Percentiles rank a stretch among this genome's conserved stretches.
Conservation (phyloP, 2,888 invertebrate genomes). For the Hydriomena furcata region DNA sequence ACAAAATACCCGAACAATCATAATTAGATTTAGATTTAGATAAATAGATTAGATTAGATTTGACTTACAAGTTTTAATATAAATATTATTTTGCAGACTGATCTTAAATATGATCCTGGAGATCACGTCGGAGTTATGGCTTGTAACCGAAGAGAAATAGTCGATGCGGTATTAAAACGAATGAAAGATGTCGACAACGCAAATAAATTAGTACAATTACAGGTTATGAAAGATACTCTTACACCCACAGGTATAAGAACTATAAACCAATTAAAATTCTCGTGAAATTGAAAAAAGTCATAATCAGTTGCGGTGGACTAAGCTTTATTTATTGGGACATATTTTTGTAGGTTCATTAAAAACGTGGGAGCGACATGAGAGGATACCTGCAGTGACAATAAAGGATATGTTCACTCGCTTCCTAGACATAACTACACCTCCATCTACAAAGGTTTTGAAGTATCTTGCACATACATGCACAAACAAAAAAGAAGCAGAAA, state of each 20-base stretch:
- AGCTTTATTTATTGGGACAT: no score
- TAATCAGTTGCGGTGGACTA: no score
- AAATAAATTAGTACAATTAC: slow-evolving; percentile 88
- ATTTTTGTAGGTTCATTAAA: slow-evolving; percentile 93
- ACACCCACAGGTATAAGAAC: slow-evolving; percentile 88
- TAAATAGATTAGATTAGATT: no score
- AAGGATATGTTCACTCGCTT: slow-evolving; percentile 90
- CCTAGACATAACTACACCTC: slow-evolving; percentile 95
- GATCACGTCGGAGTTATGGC: slow-evolving; percentile 97
- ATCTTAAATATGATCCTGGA: slow-evolving; percentile 91
- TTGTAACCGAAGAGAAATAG: slow-evolving; percentile 89
- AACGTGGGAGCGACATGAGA: slow-evolving; percentile 93
- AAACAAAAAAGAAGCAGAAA: slow-evolving; percentile 87
- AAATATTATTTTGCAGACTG: slow-evolving; percentile 54
- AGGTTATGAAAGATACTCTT: slow-evolving; percentile 92
- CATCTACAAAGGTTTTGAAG: slow-evolving; percentile 91
- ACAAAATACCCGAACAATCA: no score
- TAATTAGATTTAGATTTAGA: no score
- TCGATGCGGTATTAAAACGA: slow-evolving; percentile 89
- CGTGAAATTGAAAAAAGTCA: no score
- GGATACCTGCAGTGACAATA: slow-evolving; percentile 89
- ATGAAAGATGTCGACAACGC: slow-evolving; percentile 87
- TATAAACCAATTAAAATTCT: background rate
- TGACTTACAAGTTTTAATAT: no score
- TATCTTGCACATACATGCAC: slow-evolving; percentile 91